Evolutionary conservation across 35 echinoderm and acorn worm genomes (phyloP), one percentile per base, ranked within the genome.

Genomic region (Heliocidaris tuberculata): DNA sequence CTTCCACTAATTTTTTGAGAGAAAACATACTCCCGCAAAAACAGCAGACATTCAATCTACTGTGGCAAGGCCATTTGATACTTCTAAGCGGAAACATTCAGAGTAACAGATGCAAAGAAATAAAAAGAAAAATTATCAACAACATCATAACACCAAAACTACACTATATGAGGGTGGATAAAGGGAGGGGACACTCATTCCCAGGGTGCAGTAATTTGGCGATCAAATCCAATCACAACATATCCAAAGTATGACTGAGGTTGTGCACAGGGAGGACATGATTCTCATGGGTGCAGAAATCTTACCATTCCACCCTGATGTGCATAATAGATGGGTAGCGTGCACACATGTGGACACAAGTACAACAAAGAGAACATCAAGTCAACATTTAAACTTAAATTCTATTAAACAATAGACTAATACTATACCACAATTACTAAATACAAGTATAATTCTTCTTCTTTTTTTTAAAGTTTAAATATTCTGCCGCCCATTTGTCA

Each of bases 221-320:
- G 0, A n/a, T 27, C 65, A 78, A 78, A n/a, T 27, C 27, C 4
- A 78, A 17, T 78, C n/a, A 7, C 0, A 78, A 19, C 27, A 7
- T 24, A 78, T 78, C 27, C 65, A 27, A 9, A 78, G 65, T 78
- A 27, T 27, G 0, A 78, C 27, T 17, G 65, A n/a, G 65, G 17
- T n/a, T 78, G 65, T 78, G 65, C 65, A 78, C 27, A 8, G 19
- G 65, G 52, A 24, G 65, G 21, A 78, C 65, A 78, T 7, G n/a
- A 0, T 17, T 78, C 0, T 78, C 27, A 0, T 5, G 15, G 65
- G 21, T 78, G 65, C 65, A 78, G 65, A 78, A 78, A 78, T 78
- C 65, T 78, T 78, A 78, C 65, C 65, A 78, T 78, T 78, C 65
- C 65, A 78, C 65, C 27, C 65, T 78, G 65, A 78, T 78, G 65